Percentiles rank a stretch among this genome's conserved stretches.
phyloP scores from a whole-genome alignment of 2,888 invertebrate species.

The Tubulanus polymorphus region DNA sequence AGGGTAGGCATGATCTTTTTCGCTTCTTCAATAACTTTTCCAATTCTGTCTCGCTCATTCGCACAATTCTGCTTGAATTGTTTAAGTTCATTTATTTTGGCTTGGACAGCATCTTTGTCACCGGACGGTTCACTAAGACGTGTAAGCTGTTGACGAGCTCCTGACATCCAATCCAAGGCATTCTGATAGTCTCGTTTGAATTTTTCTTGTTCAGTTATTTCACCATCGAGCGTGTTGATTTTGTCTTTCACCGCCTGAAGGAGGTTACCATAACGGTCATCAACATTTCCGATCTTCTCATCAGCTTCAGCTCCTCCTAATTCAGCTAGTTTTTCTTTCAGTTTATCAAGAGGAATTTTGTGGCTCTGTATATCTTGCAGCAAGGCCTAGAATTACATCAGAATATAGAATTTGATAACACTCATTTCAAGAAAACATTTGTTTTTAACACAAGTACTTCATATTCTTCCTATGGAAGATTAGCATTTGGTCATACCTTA shows the following conservation, averaged over 20 bases:
- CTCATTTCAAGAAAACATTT: no score
- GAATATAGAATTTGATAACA: no score
- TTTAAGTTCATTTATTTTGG: conserved; percentile 70
- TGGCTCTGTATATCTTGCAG: neutral
- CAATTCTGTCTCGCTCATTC: neutral
- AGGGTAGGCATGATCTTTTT: neutral
- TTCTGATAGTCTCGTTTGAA: conserved; percentile 39
- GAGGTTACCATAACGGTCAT: no score
- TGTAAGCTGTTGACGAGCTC: conserved; percentile 80
- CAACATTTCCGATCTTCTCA: neutral
- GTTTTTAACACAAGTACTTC: no score
- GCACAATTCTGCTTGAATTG: conserved; percentile 64
- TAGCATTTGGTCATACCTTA: conserved; percentile 59
- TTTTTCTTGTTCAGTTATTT: conserved; percentile 74
- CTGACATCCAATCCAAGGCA: conserved; percentile 68
- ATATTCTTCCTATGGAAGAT: no score
- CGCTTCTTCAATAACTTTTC: neutral
- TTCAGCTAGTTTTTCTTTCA: neutral
- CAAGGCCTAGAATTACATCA: neutral
- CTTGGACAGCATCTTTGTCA: conserved; percentile 76
- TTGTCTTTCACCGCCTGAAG: conserved; percentile 69
- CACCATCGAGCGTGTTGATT: conserved; percentile 71
- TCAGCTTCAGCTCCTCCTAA: neutral
- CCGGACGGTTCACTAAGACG: conserved; percentile 79
- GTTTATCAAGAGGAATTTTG: neutral